Conservation (phyloP, 2,797 vertebrate genomes). For the Podarcis siculus region DNA sequence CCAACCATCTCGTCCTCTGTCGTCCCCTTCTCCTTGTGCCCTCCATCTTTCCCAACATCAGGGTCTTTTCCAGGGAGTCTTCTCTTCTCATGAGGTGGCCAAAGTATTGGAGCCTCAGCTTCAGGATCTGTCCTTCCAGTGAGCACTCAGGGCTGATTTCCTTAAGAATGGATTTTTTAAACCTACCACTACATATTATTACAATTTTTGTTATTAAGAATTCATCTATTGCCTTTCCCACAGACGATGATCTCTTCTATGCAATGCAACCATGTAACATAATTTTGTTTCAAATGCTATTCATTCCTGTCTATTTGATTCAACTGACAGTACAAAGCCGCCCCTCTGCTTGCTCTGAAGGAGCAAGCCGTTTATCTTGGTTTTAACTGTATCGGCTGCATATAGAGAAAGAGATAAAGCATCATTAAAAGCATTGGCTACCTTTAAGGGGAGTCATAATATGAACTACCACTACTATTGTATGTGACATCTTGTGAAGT, state of each 20-base stretch:
- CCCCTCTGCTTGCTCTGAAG: constrained; percentile 18
- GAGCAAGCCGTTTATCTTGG: constrained; percentile 33
- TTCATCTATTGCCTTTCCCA: not conserved
- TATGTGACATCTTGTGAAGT: constrained; percentile 40
- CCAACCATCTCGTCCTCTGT: no score
- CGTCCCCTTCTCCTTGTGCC: no score
- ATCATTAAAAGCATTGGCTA: constrained; percentile 19
- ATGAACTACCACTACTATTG: constrained; percentile 35
- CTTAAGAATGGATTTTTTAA: no score
- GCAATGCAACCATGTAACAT: not conserved
- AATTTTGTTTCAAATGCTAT: not conserved
- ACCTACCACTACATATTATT: no score
- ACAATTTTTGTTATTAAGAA: not conserved
- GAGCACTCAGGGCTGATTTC: no score
- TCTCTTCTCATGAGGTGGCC: no score
- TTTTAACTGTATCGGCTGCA: constrained; percentile 29
- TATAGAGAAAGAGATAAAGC: constrained; percentile 37
- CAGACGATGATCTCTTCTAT: not conserved
- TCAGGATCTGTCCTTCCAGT: no score
- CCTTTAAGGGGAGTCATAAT: constrained; percentile 30
- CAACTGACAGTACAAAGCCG: constrained; percentile 2
- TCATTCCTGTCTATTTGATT: not conserved
- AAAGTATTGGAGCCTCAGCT: no score
- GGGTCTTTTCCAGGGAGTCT: no score
- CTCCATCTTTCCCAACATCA: no score